Evolutionary conservation across 2,113 vertebrate species (phyloP), one percentile per base, ranked within the genome.

Genomic region (Pleuronectes platessa): DNA sequence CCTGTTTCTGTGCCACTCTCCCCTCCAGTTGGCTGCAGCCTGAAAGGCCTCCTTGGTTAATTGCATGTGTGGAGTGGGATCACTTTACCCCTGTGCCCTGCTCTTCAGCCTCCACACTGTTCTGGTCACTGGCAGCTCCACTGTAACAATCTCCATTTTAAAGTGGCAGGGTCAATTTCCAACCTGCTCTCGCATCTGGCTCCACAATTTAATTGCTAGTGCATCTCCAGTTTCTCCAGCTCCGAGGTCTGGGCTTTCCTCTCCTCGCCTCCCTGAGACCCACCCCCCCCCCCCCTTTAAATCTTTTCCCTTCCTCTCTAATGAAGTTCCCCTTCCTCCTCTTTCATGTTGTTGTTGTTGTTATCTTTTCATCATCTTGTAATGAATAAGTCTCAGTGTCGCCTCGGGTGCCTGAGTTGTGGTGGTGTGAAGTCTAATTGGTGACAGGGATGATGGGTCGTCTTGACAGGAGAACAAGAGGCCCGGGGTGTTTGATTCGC

Each of bases 61-160:
- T 92, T 92, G 85, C 85, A 88, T 76, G 40, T 42, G 82, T 79
- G 66, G 79, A 82, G 78, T 26, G 27, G 75, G 89, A 93, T 94
- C 91, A 88, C 82, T 89, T 92, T 92, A 92, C 91, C 24, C 13
- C 42, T 2, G 66, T 67, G 71, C 71, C 56, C 73, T 45, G 40
- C 55, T 23, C 68, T 62, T 67, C 76, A 58, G 67, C 75, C 60
- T 89, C 83, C 31, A 54, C 71, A 64, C 83, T 81, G 65, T 76
- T 81, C 85, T 62, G 53, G 74, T 76, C 82, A 59, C 85, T 76
- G 88, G 78, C 82, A 84, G 64, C 86, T 55, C 83, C 86, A 87
- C 83, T 79, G 86, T 83, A 88, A 84, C 85, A 79, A 90, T 90
- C 84, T 92, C 86, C 89, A 88, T 89, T 87, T 84, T 90, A 89